A percentile compares a stretch with the other conserved stretches of the same genome.
phyloP scores from a whole-genome alignment of 64 coral and sea anemone genomes.

The Stichodactyla helianthus region DNA sequence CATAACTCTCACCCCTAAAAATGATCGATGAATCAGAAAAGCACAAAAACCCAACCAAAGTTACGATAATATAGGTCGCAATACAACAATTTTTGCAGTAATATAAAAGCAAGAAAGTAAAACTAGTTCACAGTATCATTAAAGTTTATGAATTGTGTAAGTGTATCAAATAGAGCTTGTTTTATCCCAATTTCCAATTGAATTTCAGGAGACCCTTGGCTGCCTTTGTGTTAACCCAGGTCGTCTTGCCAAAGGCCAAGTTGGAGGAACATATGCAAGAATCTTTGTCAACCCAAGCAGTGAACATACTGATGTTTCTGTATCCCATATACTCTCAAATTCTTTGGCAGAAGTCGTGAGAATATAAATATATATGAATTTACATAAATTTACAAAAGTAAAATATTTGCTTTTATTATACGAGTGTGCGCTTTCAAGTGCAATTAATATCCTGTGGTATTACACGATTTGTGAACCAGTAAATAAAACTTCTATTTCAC shows the following conservation, averaged over 20 bases:
- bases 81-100: too few species aligned
- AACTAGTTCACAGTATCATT: too few species aligned
- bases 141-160: too few species aligned
- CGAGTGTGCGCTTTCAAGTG: too few species aligned
- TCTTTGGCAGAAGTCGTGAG: constrained; percentile 73
- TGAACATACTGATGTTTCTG: constrained; percentile 26
- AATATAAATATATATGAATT: constrained; percentile 31
- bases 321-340: constrained; percentile 62
- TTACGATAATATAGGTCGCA: too few species aligned
- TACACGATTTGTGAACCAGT: too few species aligned
- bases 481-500: too few species aligned
- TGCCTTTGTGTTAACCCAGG: constrained; percentile 89
- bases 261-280: constrained; percentile 86
- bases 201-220: constrained; percentile 63
- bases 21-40: too few species aligned
- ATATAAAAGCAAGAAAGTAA: too few species aligned
- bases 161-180: not conserved
- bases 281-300: constrained; percentile 51
- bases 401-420: not conserved
- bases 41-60: too few species aligned
- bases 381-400: not conserved
- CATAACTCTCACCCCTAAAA: too few species aligned
- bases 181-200: not conserved
- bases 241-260: constrained; percentile 80
- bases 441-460: too few species aligned